These are phyloP conservation scores for Lasioglossum morio DNA, from an alignment of 2,888 invertebrate species.

Conservation along the genomic window DNA sequence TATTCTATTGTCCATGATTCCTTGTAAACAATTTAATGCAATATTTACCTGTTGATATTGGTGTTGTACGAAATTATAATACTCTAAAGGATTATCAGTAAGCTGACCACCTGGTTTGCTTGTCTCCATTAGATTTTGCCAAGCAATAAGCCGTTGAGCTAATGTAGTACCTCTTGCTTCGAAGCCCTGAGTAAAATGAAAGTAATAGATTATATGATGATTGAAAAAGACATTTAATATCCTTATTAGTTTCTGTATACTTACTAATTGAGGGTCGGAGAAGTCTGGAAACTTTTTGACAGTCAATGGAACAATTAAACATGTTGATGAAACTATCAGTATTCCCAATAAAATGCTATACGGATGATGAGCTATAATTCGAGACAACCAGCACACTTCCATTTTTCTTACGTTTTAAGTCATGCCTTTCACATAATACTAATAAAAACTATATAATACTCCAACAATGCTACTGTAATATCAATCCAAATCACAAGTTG, in stretches of 20 bases:
- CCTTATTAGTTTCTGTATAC: conserved; percentile 65
- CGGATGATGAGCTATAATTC: conserved; percentile 89
- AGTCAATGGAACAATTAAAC: conserved; percentile 88
- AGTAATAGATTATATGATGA: conserved; percentile 1
- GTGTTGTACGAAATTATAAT: conserved; percentile 77
- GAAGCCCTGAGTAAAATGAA: conserved; percentile 89
- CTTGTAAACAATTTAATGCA: background rate
- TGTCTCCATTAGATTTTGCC: conserved; percentile 93
- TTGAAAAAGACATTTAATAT: background rate
- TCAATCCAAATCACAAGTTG: conserved; percentile 1
- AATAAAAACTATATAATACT: conserved; percentile 1
- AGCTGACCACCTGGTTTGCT: conserved; percentile 89
- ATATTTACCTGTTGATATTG: conserved; percentile 69
- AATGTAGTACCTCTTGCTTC: conserved; percentile 95
- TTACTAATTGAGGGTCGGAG: conserved; percentile 93
- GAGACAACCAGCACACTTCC: conserved; percentile 86
- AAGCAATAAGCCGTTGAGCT: conserved; percentile 92
- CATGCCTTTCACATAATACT: conserved; percentile 29
- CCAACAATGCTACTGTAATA: conserved; percentile 5
- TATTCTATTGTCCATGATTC: background rate
- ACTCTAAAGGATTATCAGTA: conserved; percentile 88
- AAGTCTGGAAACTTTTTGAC: conserved; percentile 91
- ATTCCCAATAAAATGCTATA: conserved; percentile 88
- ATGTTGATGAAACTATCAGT: conserved; percentile 88
- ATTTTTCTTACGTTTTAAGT: conserved; percentile 56